Conservation (phyloP, 1,140 invertebrate species). For the Rhyacophila brunnea region DNA sequence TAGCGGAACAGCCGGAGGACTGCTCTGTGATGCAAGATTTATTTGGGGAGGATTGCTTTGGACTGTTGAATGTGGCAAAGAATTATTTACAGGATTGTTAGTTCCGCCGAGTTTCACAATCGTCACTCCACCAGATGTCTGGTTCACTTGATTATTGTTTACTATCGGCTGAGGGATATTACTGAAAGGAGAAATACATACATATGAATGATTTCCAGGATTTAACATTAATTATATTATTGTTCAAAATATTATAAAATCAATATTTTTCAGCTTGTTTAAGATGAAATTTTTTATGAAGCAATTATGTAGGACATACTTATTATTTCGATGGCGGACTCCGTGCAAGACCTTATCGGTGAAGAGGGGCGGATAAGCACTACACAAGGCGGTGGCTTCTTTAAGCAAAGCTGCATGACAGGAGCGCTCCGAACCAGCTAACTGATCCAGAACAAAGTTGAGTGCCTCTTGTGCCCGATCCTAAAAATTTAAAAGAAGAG, state of each 20-base stretch:
- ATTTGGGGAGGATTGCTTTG: conserved; percentile 2
- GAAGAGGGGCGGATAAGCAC: conserved; percentile 72
- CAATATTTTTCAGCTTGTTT: too few species aligned
- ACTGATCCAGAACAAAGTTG: conserved; percentile 73
- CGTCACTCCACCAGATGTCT: conserved; percentile 69
- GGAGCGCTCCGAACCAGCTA: conserved; percentile 67
- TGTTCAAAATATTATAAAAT: too few species aligned
- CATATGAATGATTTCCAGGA: too few species aligned
- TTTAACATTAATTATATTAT: too few species aligned
- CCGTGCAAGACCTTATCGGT: conserved; percentile 73
- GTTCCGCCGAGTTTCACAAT: conserved; percentile 70
- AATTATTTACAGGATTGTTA: conserved; percentile 9
- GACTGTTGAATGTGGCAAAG: conserved; percentile 20
- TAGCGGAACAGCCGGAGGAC: conserved; percentile 38
- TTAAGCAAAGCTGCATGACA: conserved; percentile 69
- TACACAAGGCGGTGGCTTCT: conserved; percentile 75
- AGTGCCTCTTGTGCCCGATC: conserved; percentile 75
- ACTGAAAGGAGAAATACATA: too few species aligned
- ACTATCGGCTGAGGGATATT: conserved; percentile 16
- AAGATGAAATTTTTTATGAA: too few species aligned
- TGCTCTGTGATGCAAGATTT: conserved; percentile 22
- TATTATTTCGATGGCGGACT: conserved; percentile 65
- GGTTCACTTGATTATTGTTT: conserved; percentile 57
- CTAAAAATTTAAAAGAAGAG: conserved; percentile 41
- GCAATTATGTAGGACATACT: conserved; percentile 35